Conservation (phyloP, 1,140 invertebrate species). For the Gryon sp. region DNA sequence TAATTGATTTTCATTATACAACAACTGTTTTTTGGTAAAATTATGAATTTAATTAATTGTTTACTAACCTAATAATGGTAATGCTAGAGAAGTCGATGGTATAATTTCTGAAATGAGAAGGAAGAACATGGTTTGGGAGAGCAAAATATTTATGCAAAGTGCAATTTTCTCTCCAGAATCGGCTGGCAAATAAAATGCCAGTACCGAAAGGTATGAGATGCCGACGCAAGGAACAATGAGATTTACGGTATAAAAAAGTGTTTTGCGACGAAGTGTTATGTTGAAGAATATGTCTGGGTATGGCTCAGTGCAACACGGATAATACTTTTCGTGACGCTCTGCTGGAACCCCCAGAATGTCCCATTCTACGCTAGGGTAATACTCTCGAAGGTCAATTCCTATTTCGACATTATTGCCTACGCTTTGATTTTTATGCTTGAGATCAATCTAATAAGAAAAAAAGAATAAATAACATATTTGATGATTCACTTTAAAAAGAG, state of each 20-base stretch:
- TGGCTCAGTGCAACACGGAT: conserved; percentile 92
- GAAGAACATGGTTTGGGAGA: conserved; percentile 99
- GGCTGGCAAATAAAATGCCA: conserved; percentile 98
- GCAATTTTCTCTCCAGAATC: conserved; percentile 99
- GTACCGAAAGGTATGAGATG: conserved; percentile 93
- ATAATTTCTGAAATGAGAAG: conserved; percentile 98
- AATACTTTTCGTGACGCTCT: conserved; percentile 93
- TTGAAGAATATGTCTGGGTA: conserved; percentile 98
- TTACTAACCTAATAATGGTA: conserved; percentile 96
- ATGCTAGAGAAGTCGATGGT: conserved; percentile 97
- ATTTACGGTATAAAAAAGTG: conserved; percentile 97
- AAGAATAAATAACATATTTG: too few relatives aligned
- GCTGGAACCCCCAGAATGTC: conserved; percentile 96
- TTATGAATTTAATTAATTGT: background rate
- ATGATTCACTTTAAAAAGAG: too few relatives aligned
- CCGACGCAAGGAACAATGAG: conserved; percentile 96
- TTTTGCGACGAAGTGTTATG: conserved; percentile 96
- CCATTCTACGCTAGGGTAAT: conserved; percentile 98
- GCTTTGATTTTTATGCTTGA: conserved; percentile 93
- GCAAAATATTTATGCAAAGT: conserved; percentile 97
- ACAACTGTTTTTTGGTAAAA: too few relatives aligned
- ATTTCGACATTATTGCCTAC: conserved; percentile 89
- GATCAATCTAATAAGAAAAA: conserved; percentile 89
- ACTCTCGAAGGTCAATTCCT: conserved; percentile 95
- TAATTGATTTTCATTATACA: too few relatives aligned